phyloP scores from a whole-genome alignment of 2,888 invertebrate genomes.

The Melanostoma scalare region DNA sequence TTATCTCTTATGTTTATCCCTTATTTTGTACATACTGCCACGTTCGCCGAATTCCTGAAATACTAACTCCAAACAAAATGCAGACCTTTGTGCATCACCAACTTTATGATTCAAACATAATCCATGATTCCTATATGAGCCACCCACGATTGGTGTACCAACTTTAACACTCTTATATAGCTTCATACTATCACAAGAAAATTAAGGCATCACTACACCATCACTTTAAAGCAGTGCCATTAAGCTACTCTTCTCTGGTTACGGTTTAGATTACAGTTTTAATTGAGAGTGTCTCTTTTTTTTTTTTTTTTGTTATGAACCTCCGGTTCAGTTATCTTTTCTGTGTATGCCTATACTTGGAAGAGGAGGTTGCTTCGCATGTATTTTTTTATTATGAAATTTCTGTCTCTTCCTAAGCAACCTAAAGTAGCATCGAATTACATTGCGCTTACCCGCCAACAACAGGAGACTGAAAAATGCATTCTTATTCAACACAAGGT shows the following conservation, averaged over 20 bases:
- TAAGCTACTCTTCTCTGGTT: slow-evolving; percentile 28
- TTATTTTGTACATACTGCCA: too few relatives aligned
- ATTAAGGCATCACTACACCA: background rate
- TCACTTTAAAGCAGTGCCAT: too few relatives aligned
- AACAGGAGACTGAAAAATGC: slow-evolving; percentile 42
- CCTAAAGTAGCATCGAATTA: slow-evolving; percentile 39
- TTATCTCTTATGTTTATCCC: too few relatives aligned
- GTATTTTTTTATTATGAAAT: slow-evolving; percentile 47
- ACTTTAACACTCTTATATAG: too few relatives aligned
- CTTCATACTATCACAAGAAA: background rate
- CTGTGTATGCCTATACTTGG: slow-evolving; percentile 4
- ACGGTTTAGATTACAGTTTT: slow-evolving; percentile 59
- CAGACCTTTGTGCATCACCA: too few relatives aligned
- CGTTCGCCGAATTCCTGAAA: too few relatives aligned
- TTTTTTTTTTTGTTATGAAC: slow-evolving; percentile 12
- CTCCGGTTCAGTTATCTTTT: slow-evolving; percentile 21
- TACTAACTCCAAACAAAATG: too few relatives aligned
- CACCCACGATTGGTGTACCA: too few relatives aligned
- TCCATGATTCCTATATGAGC: too few relatives aligned
- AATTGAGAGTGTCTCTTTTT: slow-evolving; percentile 55
- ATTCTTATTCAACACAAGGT: slow-evolving; percentile 49
- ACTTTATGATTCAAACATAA: too few relatives aligned
- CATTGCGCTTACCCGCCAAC: slow-evolving; percentile 56
- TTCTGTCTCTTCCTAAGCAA: slow-evolving; percentile 25
- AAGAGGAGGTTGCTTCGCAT: background rate